phyloP scores from a whole-genome alignment of 2,797 vertebrate genomes.

The Threskiornis aethiopicus region DNA sequence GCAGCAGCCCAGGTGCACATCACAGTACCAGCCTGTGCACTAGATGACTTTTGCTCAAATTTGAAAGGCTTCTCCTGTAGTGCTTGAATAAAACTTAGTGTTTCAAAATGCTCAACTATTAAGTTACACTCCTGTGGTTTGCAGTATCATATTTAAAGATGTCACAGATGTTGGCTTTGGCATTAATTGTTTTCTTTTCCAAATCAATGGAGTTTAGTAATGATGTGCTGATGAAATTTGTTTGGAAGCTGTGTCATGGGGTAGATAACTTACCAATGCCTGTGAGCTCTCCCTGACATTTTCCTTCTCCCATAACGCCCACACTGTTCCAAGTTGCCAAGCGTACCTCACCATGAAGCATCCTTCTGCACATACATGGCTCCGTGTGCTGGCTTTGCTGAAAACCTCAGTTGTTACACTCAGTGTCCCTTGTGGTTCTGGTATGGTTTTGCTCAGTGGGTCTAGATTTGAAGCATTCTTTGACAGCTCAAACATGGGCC shows the following conservation, averaged over 20 bases:
- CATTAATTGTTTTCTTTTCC: slow-evolving; percentile 55
- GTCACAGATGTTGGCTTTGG: slow-evolving; percentile 39
- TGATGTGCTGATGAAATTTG: not conserved
- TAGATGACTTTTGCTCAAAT: not conserved
- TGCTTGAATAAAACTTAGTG: not conserved
- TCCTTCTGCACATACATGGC: accelerated
- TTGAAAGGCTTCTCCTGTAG: not conserved
- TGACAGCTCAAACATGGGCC: not conserved
- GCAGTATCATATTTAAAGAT: slow-evolving; percentile 36
- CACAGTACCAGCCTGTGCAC: not conserved
- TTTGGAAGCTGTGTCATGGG: not conserved
- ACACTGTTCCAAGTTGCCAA: not conserved
- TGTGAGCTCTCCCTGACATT: not conserved
- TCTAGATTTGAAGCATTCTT: not conserved
- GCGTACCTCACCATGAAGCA: not conserved
- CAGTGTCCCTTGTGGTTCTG: not conserved
- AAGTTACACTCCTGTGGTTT: slow-evolving; percentile 12
- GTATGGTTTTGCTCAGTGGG: not conserved
- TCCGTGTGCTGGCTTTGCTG: not conserved
- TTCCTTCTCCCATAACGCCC: not conserved
- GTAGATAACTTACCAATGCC: not conserved
- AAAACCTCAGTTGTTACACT: not conserved
- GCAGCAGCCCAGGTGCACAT: not conserved
- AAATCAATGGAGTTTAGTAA: slow-evolving; percentile 24
- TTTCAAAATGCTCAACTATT: slow-evolving; percentile 3